These are phyloP conservation scores for Trachelus stipa DNA, from an alignment of 2,888 invertebrate species.

Conservation along the genomic window DNA sequence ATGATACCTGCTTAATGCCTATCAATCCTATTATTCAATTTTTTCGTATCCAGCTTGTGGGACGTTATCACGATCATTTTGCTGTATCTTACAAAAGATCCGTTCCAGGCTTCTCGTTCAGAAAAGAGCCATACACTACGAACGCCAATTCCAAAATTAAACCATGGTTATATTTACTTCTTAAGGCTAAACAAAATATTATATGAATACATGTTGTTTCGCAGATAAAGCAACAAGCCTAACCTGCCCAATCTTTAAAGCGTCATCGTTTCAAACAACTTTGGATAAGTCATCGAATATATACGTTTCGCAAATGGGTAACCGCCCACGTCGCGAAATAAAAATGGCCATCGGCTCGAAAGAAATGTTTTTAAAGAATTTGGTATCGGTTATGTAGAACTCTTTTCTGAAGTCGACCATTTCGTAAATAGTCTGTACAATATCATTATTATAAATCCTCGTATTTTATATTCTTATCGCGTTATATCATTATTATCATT, in stretches of 20 bases:
- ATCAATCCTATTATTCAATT: constrained; percentile 26
- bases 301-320: too few relatives aligned
- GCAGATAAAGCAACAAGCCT: constrained; percentile 7
- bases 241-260: too few relatives aligned
- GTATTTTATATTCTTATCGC: constrained; percentile 63
- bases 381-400: constrained; percentile 37
- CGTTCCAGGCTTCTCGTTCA: constrained; percentile 62
- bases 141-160: constrained; percentile 35
- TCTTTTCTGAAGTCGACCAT: constrained; percentile 60
- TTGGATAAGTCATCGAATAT: too few relatives aligned
- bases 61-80: constrained; percentile 44
- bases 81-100: constrained; percentile 62
- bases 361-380: too few relatives aligned
- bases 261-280: too few relatives aligned
- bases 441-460: constrained; percentile 64
- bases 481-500: constrained; percentile 66
- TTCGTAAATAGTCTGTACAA: constrained; percentile 67
- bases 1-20: not conserved
- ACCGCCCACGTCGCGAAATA: too few relatives aligned
- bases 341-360: too few relatives aligned
- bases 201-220: constrained; percentile 18
- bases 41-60: constrained; percentile 36
- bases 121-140: constrained; percentile 46
- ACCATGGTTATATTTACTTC: constrained; percentile 21
- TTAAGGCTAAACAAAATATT: constrained; percentile 8